phyloP scores from a whole-genome alignment of 2,888 invertebrate species.

The Cantharis rustica region DNA sequence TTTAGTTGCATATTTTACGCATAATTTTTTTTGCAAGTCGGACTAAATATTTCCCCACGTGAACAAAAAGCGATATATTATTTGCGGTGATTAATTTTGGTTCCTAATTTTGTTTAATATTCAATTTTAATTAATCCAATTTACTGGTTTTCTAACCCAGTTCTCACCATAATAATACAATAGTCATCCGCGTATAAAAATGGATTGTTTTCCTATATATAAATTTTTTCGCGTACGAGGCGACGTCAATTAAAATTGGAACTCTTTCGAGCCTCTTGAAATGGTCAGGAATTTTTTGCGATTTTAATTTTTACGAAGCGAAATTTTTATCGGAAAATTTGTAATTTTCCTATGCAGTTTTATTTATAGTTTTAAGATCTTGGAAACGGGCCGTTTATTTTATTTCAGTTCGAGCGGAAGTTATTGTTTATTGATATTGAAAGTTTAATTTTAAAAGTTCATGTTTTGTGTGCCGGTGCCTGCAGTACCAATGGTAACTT shows the following conservation, averaged over 20 bases:
- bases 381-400: constrained; percentile 12
- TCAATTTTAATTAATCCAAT: neutral
- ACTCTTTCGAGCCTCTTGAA: neutral
- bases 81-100: neutral
- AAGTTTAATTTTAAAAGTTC: neutral
- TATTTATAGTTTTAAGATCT: constrained; percentile 11
- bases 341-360: neutral
- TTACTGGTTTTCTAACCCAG: neutral
- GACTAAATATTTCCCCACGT: neutral
- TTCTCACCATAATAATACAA: neutral
- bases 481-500: neutral
- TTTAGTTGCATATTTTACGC: neutral
- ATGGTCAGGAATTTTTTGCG: neutral
- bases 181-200: neutral
- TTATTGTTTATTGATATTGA: neutral
- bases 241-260: neutral
- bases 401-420: constrained; percentile 1
- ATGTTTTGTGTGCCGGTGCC: neutral
- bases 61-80: neutral
- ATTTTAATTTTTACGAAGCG: no score
- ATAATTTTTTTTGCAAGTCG: neutral
- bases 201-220: neutral
- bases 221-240: neutral
- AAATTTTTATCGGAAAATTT: neutral
- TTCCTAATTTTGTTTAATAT: neutral